Base-by-base conservation (phyloP, 2,113 vertebrate species). In the Actenoides hombroni region DNA sequence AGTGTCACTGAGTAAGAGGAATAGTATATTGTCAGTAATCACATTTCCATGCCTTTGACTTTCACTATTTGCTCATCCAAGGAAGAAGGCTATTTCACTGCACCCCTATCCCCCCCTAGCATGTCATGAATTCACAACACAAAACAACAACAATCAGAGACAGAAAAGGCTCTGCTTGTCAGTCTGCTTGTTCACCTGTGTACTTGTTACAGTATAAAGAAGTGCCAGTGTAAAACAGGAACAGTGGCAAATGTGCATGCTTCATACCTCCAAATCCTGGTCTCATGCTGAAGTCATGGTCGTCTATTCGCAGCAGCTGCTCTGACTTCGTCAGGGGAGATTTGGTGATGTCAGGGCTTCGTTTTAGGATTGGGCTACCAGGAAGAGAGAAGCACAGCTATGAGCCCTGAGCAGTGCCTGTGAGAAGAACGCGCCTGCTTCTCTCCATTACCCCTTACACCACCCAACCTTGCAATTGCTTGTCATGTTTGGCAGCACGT, bases 221-320 rank as follows among this genome's bases (percentile, higher is more conserved):
- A 83, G 13, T 9, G 21, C 29, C 29, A 33, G 23, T 17, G 4
- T 54, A 49, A 53, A 94, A 59, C 20, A 74, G 25, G 10, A 80
- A 11, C 37, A 68, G 39, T 24, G n/a, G 51, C 31, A 79, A 75
- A 48, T 16, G 12, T 21, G 48, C n/a, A 46, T 0, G 0, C 46
- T 88, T 42, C 98, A 48, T 98, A 99, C 99, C 99, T 99, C 99
- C 99, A 87, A 99, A 99, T 7, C 99, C 99, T 16, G 99, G 99
- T 65, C 99, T 98, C 99, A 99, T 99, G 96, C 99, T 99, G 97
- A 99, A 99, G 71, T 99, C 99, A 2, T 99, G 99, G 96, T 99
- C 99, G 0, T 99, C 99, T 98, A 99, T 99, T 98, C 99, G 98
- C 92, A 99, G 98, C 80, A 99, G 98, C 93, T 99, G 99, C 93